Evolutionary conservation across 2,113 vertebrate genomes (phyloP).

Genomic region (Carassius carassius): DNA sequence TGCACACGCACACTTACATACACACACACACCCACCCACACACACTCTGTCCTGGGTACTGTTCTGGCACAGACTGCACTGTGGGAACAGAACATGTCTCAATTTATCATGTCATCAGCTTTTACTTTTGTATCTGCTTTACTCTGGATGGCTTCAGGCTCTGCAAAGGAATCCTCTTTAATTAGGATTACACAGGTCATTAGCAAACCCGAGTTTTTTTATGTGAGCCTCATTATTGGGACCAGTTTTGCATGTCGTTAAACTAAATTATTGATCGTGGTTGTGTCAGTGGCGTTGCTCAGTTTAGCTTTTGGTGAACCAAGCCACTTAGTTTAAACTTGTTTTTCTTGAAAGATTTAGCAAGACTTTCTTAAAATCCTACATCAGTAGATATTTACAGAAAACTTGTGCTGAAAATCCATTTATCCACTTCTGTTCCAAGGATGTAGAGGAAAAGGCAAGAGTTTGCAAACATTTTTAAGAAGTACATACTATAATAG

Average conservation of each 20-base stretch:
- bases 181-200: conserved; percentile 56
- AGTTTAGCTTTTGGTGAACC: not conserved
- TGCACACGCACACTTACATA: not conserved
- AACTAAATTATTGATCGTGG: not conserved
- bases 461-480: not conserved
- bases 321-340: not conserved
- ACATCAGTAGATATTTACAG: not conserved
- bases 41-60: conserved; percentile 39
- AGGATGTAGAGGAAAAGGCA: not conserved
- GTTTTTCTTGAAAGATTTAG: not conserved
- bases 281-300: not conserved
- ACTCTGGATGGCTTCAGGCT: conserved; percentile 39
- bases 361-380: not conserved
- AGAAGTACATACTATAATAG: not conserved
- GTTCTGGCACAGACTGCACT: conserved; percentile 32
- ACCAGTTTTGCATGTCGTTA: not conserved
- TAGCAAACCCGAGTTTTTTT: conserved; percentile 29
- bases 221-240: not conserved
- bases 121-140: conserved; percentile 40
- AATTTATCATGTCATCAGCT: conserved; percentile 51
- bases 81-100: conserved; percentile 42
- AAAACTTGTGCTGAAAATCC: not conserved
- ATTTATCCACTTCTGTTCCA: not conserved
- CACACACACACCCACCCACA: conserved; percentile 37
- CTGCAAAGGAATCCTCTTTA: conserved; percentile 49